Evolutionary conservation across 2,888 invertebrate species (phyloP), one percentile per base, ranked within the genome.

Genomic region (Callinectes sapidus): DNA sequence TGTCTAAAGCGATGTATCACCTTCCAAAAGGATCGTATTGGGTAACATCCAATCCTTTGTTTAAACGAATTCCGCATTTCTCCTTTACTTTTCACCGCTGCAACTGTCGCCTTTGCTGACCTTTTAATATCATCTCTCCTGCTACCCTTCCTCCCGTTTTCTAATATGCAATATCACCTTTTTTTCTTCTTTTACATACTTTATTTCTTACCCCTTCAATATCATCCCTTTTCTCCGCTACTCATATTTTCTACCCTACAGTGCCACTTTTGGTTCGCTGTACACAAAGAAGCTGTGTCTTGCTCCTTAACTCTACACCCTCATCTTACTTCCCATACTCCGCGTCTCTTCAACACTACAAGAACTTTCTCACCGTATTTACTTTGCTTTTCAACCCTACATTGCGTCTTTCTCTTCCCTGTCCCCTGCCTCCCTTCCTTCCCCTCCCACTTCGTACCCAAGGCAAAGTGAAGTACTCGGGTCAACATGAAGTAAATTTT

Each of bases 21-120:
- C 71, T 71, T 71, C 71, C 71, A 71, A 28, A 71, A 28, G 71
- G 28, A 71, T 71, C 71, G 71, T 71, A 71, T 71, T 28, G 71
- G 71, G 71, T 71, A n/a, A 28, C 71, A n/a, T 71, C 28, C 71
- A 71, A 71, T 71, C 71, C 71, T n/a, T 71, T 71, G 28, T 71
- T 28, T 71, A 71, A 28, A 71, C 71, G 71, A 71, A 71, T 71
- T 28, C 71, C 28, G 28, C 71, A 71, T 28, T 71, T 71, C n/a
- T 71, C 71, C 71, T 71, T 71, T 28, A 28, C 28, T 71, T 28
- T n/a, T 28, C 61, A 10, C 23, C 61, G 0, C 23, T 61, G 23
- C 23, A 61, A 61, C 23, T 61, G 61, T 3, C 61, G 23, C 61
- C 18, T 61, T 61, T 61, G 5, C 18, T 5, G 5, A 18, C 61